Conservation (phyloP, 1,140 invertebrate genomes). For the Drosophila kikkawai region DNA sequence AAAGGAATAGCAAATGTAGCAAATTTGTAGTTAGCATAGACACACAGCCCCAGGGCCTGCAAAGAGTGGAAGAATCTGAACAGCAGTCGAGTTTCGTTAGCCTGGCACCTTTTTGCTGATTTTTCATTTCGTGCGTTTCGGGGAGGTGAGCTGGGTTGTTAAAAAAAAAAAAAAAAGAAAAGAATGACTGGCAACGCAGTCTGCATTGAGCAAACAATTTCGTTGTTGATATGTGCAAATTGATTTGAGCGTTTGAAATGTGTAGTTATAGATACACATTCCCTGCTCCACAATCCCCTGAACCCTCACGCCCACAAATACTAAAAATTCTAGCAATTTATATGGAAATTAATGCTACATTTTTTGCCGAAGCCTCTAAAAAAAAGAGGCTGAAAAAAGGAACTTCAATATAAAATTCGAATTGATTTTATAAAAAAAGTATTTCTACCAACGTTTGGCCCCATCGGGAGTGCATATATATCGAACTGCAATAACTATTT, state of each 20-base stretch:
- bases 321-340: slow-evolving; percentile 64
- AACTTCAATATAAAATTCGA: slow-evolving; percentile 50
- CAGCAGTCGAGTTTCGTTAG: slow-evolving; percentile 61
- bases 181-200: slow-evolving; percentile 31
- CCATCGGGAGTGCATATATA: slow-evolving; percentile 39
- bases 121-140: slow-evolving; percentile 75
- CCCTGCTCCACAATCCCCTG: neutral
- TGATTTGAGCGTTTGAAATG: slow-evolving; percentile 80
- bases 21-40: slow-evolving; percentile 76
- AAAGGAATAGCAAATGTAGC: slow-evolving; percentile 72
- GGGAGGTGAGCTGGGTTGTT: slow-evolving; percentile 9
- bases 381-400: slow-evolving; percentile 31
- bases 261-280: slow-evolving; percentile 70
- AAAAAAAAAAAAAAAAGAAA: slow-evolving; percentile 17
- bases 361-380: slow-evolving; percentile 56
- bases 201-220: slow-evolving; percentile 77
- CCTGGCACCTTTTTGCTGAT: slow-evolving; percentile 75
- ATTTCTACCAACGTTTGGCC: slow-evolving; percentile 43
- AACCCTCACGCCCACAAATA: slow-evolving; percentile 50
- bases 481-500: slow-evolving; percentile 9
- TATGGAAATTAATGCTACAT: slow-evolving; percentile 81
- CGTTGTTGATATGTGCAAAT: slow-evolving; percentile 82
- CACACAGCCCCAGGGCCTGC: slow-evolving; percentile 24
- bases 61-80: slow-evolving; percentile 25
- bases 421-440: slow-evolving; percentile 70